Percentiles rank a stretch among this genome's conserved stretches.
phyloP scores from a whole-genome alignment of 1,140 invertebrate genomes.

The Magallana ariakensis region DNA sequence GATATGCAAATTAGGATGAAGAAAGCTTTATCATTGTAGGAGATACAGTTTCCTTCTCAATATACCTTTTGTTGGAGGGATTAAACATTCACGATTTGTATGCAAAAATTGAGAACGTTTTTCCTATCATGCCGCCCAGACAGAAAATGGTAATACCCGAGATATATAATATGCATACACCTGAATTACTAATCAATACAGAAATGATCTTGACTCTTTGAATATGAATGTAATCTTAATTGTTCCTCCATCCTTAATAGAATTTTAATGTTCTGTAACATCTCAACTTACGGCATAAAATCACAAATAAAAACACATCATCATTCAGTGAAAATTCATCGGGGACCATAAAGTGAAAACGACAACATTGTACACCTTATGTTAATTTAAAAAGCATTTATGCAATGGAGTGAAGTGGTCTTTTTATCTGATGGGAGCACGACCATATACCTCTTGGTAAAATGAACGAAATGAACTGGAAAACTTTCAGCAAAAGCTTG shows the following conservation, averaged over 20 bases:
- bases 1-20: slow-evolving; percentile 31
- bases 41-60: slow-evolving; percentile 7
- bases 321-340: neutral
- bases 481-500: neutral
- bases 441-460: slow-evolving; percentile 11
- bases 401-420: slow-evolving; percentile 21
- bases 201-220: slow-evolving; percentile 15
- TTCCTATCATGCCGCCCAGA: slow-evolving; percentile 20
- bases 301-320: slow-evolving; percentile 8
- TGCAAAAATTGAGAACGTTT: slow-evolving; percentile 19
- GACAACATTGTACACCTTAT: slow-evolving; percentile 32
- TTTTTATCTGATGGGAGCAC: slow-evolving; percentile 25
- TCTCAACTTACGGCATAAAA: slow-evolving; percentile 34
- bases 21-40: neutral
- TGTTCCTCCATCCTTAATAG: slow-evolving; percentile 20
- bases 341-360: slow-evolving; percentile 11
- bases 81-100: slow-evolving; percentile 18
- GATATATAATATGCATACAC: slow-evolving; percentile 16
- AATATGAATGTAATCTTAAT: slow-evolving; percentile 33
- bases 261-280: slow-evolving; percentile 33
- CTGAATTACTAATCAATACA: slow-evolving; percentile 16
- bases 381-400: slow-evolving; percentile 33
- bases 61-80: neutral
- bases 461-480: slow-evolving; percentile 31
- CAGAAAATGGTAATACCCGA: slow-evolving; percentile 4